Evolutionary conservation across 2,888 invertebrate genomes (phyloP).

Genomic region (Lissonota sp.): DNA sequence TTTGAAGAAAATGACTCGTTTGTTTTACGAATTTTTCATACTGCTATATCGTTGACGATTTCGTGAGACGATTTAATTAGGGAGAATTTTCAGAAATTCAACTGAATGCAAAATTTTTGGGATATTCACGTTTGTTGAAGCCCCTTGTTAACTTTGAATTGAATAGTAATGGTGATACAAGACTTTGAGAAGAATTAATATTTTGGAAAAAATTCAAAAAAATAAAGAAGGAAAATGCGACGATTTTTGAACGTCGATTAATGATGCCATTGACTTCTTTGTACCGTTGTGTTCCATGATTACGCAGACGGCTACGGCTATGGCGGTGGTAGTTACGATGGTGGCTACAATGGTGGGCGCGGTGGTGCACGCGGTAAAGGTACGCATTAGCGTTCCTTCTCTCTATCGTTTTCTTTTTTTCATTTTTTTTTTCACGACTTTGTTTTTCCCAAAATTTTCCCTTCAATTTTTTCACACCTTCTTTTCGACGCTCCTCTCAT

Average conservation of each 20-base stretch:
- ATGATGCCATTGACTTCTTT: constrained; percentile 78
- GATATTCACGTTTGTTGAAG: too few species aligned
- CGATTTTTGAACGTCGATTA: constrained; percentile 67
- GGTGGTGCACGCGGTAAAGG: constrained; percentile 95
- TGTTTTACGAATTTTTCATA: too few species aligned
- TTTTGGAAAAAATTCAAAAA: constrained; percentile 8
- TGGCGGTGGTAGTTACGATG: constrained; percentile 95
- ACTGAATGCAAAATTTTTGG: too few species aligned
- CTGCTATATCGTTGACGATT: too few species aligned
- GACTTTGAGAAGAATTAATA: too few species aligned
- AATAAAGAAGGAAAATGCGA: constrained; percentile 38
- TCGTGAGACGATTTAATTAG: too few species aligned
- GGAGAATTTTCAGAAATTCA: too few species aligned
- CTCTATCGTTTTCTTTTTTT: constrained; percentile 73
- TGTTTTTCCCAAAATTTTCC: constrained; percentile 35
- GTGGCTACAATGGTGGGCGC: constrained; percentile 94
- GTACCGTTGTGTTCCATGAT: constrained; percentile 82
- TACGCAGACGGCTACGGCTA: constrained; percentile 90
- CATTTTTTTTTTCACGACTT: constrained; percentile 41
- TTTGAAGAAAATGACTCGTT: too few species aligned
- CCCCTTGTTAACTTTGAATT: too few species aligned
- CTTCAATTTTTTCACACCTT: constrained; percentile 7
- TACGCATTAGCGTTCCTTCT: constrained; percentile 86
- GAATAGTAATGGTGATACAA: too few species aligned
- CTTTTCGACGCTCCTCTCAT: neutral